Conservation (phyloP, 1,140 invertebrate genomes). For the Euura saliciscinereae region DNA sequence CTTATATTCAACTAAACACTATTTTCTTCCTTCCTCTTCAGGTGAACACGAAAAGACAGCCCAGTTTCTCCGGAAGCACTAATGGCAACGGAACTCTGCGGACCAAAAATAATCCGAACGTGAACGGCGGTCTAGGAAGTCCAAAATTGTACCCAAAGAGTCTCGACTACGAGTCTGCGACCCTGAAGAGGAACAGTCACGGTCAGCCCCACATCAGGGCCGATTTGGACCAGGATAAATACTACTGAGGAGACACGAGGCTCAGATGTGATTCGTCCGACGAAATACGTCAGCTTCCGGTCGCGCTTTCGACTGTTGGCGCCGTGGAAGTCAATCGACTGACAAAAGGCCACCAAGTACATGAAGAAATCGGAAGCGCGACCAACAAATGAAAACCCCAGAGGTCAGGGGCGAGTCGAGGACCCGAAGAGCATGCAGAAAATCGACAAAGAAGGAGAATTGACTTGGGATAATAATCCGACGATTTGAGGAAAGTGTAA, state of each 20-base stretch:
- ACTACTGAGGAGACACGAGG: conserved; percentile 48
- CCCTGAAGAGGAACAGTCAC: conserved; percentile 78
- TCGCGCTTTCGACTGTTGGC: no score
- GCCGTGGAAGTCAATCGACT: no score
- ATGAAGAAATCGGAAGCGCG: no score
- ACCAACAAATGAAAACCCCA: no score
- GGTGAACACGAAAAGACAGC: conserved; percentile 55
- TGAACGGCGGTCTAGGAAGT: conserved; percentile 61
- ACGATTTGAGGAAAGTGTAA: no score
- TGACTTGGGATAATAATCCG: no score
- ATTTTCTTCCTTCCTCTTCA: conserved; percentile 44
- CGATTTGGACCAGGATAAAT: conserved; percentile 66
- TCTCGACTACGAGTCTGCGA: conserved; percentile 79
- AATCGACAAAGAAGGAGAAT: no score
- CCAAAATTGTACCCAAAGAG: conserved; percentile 71
- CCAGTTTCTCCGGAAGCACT: conserved; percentile 54
- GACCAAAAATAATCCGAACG: conserved; percentile 68
- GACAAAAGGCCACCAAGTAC: no score
- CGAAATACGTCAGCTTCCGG: no score
- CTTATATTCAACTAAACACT: neutral
- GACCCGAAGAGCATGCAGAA: no score
- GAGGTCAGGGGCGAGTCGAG: no score
- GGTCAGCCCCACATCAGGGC: conserved; percentile 61
- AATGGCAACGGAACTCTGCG: conserved; percentile 66
- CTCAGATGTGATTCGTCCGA: no score